Evolutionary conservation across 2,113 vertebrate genomes (phyloP), one percentile per base, ranked within the genome.

Genomic region (Phrynosoma platyrhinos): DNA sequence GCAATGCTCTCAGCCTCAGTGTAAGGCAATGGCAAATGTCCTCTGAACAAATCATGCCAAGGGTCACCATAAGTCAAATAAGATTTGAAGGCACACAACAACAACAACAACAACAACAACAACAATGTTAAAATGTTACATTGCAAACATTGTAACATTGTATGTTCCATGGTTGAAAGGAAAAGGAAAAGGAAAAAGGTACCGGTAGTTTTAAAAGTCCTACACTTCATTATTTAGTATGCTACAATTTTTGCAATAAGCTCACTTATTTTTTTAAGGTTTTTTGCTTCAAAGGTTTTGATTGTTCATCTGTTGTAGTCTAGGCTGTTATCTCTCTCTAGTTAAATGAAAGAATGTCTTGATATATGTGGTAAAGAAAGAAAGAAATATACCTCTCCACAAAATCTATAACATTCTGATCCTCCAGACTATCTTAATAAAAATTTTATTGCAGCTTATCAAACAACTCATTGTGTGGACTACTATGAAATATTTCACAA

Each of bases 291-390:
- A 2, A 27, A 7, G 2, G 14, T 25, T 68, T 23, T 68, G 40
- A 3, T 25, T 71, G 16, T 42, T 81, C 76, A 72, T 36, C 53
- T 66, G 13, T n/a, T 82, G 16, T 66, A 75, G 27, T 75, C 69
- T 25, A 8, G 21, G 20, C 27, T 32, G 13, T 25, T 74, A 53
- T 23, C 55, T 42, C 40, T 78, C 32, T 58, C 12, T 53, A 89
- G 36, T 23, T 69, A 72, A 88, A 79, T 79, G 16, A 7, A 30
- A 5, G 36, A 80, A 86, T 90, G 42, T 0, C 76, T 78, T 92
- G 90, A 52, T 55, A 8, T 69, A 85, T 42, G 42, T 10, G 76
- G 42, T 36, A 5, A 69, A 3, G 72, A 83, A 82, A 20, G 58
- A 5, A 47, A 71, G 7, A 47, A 82, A 1, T 76, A 77, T 62